phyloP scores from a whole-genome alignment of 2,113 vertebrate species.

The Ictalurus punctatus region DNA sequence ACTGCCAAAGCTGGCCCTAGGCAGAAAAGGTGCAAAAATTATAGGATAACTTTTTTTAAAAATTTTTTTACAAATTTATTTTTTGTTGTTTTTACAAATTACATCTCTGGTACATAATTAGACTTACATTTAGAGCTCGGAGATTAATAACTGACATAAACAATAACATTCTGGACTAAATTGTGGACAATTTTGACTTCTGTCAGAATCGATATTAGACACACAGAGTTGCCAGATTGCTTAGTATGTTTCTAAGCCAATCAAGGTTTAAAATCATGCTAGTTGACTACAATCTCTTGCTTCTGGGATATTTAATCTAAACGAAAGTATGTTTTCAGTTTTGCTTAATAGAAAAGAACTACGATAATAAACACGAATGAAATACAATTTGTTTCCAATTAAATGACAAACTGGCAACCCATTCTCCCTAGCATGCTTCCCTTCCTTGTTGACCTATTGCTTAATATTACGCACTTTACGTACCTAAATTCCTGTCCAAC shows the following conservation, averaged over 20 bases:
- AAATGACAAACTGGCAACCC: conserved; percentile 2
- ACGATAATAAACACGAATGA: too few relatives aligned
- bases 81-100: too few relatives aligned
- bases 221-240: neutral
- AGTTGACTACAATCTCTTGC: rapidly evolving
- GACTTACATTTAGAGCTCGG: neutral
- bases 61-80: neutral
- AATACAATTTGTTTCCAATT: neutral
- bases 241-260: neutral
- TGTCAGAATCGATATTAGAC: neutral
- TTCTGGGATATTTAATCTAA: rapidly evolving
- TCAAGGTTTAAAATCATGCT: neutral
- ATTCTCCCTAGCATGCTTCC: neutral
- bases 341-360: neutral
- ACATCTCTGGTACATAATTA: too few relatives aligned
- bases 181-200: neutral
- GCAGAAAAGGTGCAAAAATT: conserved; percentile 12
- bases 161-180: neutral
- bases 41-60: neutral
- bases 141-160: neutral
- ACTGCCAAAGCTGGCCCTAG: conserved; percentile 79
- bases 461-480: conserved; percentile 40
- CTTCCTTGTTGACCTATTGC: neutral
- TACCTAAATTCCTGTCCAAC: conserved; percentile 66
- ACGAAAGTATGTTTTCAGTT: too few relatives aligned